Base-by-base conservation (phyloP, 2,113 vertebrate species). In the Paracanthobrama guichenoti region DNA sequence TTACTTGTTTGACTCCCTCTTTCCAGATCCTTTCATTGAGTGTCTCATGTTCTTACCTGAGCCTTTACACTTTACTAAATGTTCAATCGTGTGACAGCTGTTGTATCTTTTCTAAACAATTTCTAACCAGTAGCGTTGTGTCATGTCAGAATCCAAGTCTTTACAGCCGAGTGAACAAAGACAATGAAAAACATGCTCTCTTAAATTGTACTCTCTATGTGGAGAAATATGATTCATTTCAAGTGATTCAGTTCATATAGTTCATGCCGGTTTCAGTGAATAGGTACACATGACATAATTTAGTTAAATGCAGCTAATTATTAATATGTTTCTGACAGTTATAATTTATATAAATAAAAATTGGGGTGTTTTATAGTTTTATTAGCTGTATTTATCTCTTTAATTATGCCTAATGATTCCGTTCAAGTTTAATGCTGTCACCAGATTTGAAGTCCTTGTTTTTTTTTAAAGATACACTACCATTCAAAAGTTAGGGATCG, bases 11-110 rank as follows among this genome's bases (percentile, higher is more conserved):
- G 9, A 12, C 46, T 44, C 10, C 16, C 14, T 62, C 48, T 42
- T 50, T 77, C 72, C 9, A 35, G 50, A n/a, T 88, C 67, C 74
- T 69, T 57, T 67, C n/a, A 82, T 5, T 48, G 35, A 77, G 20
- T 72, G 66, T 78, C 14, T 28, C 66, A 53, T n/a, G 3, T 20
- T 75, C 28, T 24, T 57, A 84, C 24, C 10, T 74, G n/a, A n/a
- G 5, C 55, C 7, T 35, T 81, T 16, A 42, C 16, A 53, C 67
- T 50, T 50, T 22, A 57, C 48, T 24, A 6, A 35, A 35, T 66
- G 9, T 66, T 18, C 28, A 66, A 16, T 55, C 20, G 31, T 6
- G 14, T 8, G 28, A 66, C 62, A 66, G 14, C 28, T 8, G 66
- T 16, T 12, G 35, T 42, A 69, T 2, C 9, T 69, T 9, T 69